Base-by-base conservation (phyloP, 2,113 vertebrate species). In the Pseudorasbora parva region DNA sequence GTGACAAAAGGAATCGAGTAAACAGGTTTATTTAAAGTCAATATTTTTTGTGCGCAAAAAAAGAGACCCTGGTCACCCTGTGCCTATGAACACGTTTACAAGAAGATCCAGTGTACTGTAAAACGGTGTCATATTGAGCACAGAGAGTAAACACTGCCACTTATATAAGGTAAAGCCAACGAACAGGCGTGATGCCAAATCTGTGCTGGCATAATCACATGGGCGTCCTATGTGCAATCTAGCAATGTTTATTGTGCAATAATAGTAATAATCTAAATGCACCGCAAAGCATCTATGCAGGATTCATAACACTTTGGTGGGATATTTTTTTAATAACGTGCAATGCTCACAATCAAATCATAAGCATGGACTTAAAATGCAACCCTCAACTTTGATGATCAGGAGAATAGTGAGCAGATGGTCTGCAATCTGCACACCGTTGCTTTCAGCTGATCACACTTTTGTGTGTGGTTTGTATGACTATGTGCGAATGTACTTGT, bases 381-480 rank as follows among this genome's bases (percentile, higher is more conserved):
- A 62, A 12, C 11, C 59, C 23, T 60, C 66, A 69, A 69, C 17
- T 69, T 69, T 8, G 66, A 69, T 69, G 43, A n/a, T n/a, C 19
- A 27, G 7, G n/a, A 47, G n/a, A 25, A 72, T 15, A 49, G 12
- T 23, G 43, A 73, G 43, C 71, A 73, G 71, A 73, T 73, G 71
- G 71, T 49, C 43, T 25, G 71, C 71, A 73, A 49, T 73, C 71
- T 49, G 71, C 23, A 49, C 23, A 15, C 23, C 12, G 7, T 47
- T 45, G 43, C 7, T 49, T 49, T 49, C n/a, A 47, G 71, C 23
- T 73, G 71, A 73, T 51, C 60, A 30, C 17, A 33, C 23, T 81
- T 37, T 27, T 81, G 78, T 80, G 60, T 80, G 23, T 80, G n/a
- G 45, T 8, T 11, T 49, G 27, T 23, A n/a, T 54, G 15, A 51